Evolutionary conservation across 2,113 vertebrate genomes (phyloP).

Genomic region (Sorex fumeus): DNA sequence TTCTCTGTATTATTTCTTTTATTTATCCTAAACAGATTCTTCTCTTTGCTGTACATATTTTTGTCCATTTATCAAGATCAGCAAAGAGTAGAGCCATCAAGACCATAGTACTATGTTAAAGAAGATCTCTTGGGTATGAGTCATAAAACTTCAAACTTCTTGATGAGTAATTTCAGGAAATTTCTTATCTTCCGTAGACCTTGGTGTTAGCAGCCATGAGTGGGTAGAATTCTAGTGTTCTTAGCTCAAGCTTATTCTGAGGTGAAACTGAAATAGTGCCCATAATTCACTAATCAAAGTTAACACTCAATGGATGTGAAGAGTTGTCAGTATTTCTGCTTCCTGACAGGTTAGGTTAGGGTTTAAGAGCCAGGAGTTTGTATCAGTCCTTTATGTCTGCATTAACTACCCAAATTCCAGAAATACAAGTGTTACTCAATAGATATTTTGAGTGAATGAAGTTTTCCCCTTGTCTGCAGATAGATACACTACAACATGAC

Average conservation of each 20-base stretch:
- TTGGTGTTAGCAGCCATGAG: neutral
- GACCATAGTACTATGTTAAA: neutral
- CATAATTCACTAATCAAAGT: neutral
- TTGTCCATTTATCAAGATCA: neutral
- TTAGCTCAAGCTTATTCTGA: neutral
- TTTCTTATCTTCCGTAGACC: neutral
- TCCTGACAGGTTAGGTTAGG: no score
- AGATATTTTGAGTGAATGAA: neutral
- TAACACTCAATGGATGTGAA: no score
- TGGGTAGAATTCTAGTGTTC: neutral
- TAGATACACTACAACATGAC: neutral
- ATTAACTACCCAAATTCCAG: neutral
- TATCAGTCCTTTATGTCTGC: neutral
- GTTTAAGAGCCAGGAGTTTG: neutral
- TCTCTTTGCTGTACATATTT: neutral
- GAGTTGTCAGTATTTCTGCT: no score
- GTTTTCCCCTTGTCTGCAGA: conserved; percentile 12
- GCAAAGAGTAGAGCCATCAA: rapidly evolving
- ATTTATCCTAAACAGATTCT: neutral
- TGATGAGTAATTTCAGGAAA: neutral
- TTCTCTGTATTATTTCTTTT: neutral
- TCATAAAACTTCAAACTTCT: neutral
- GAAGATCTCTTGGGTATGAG: neutral
- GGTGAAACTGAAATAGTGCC: neutral
- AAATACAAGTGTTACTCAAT: neutral